Conservation (phyloP, 2,888 invertebrate genomes). For the Leptopilina syphax region DNA sequence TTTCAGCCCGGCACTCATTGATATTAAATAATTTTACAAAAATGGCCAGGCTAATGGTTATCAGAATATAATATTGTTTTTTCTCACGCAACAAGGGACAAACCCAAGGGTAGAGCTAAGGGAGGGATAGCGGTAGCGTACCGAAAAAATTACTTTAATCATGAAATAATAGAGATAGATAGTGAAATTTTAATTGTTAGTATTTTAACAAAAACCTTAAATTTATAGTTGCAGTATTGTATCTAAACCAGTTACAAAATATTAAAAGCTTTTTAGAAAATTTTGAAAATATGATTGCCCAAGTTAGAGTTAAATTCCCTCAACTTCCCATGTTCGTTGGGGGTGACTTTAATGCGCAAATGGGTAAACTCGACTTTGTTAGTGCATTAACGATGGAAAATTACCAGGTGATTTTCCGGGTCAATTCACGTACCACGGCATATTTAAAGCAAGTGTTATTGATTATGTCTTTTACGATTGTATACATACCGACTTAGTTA, state of each 20-base stretch:
- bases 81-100: not conserved
- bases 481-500: no score
- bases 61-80: not conserved
- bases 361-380: not conserved
- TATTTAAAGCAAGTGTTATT: not conserved
- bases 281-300: not conserved
- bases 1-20: no score
- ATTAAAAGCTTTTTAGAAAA: not conserved
- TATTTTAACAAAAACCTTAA: not conserved
- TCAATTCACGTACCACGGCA: no score
- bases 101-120: not conserved
- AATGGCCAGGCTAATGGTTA: no score
- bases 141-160: not conserved
- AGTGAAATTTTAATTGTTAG: not conserved
- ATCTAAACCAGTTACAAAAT: not conserved
- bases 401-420: no score
- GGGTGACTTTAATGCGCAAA: not conserved
- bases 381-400: not conserved
- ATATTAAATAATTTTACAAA: no score
- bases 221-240: not conserved
- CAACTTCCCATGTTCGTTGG: not conserved
- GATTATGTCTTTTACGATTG: no score
- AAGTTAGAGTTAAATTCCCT: not conserved
- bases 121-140: not conserved
- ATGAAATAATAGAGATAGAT: not conserved